Conservation (phyloP, 2,797 vertebrate species). For the Meda fulgida region DNA sequence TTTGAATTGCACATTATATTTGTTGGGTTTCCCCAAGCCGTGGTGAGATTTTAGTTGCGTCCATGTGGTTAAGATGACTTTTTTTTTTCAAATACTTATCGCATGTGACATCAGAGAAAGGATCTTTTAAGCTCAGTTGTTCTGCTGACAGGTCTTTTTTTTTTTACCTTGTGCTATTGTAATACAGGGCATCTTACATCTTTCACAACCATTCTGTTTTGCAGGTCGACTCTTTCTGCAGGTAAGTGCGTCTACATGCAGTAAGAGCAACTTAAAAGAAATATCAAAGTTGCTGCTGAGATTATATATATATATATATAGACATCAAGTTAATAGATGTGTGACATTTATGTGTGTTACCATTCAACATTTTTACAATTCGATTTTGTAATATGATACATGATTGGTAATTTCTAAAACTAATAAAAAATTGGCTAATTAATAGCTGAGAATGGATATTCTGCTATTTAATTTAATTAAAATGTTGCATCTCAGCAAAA, state of each 20-base stretch:
- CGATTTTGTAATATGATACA: neutral
- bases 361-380: neutral
- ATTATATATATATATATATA: too few relatives aligned
- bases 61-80: constrained; percentile 19
- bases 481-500: neutral
- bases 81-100: neutral
- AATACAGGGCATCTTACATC: neutral
- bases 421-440: neutral
- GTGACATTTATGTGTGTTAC: neutral
- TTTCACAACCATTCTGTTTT: neutral
- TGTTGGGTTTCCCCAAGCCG: neutral
- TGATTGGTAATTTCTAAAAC: neutral
- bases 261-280: neutral
- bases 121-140: neutral
- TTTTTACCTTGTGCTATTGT: neutral
- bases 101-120: constrained; percentile 40
- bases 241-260: constrained; percentile 14
- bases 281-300: neutral
- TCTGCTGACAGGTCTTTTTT: constrained; percentile 39
- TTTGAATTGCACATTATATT: neutral
- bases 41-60: neutral
- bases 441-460: neutral
- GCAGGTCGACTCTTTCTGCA: neutral
- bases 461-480: neutral
- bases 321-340: neutral